Conservation (phyloP, 1,140 invertebrate genomes). For the Drosophila sucinea region DNA sequence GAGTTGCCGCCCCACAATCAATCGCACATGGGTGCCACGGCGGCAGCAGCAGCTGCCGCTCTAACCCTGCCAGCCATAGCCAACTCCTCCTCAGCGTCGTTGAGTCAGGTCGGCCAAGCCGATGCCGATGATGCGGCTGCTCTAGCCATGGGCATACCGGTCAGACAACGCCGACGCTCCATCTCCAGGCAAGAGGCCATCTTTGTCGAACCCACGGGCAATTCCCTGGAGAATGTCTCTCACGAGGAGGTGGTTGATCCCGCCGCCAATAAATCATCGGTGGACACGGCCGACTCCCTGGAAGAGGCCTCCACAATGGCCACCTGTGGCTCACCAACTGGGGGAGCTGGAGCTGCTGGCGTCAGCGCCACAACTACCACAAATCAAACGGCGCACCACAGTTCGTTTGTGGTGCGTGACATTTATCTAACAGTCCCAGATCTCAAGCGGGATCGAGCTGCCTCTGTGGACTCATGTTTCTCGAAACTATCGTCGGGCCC, state of each 20-base stretch:
- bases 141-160: constrained; percentile 65
- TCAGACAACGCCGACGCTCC: constrained; percentile 85
- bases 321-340: constrained; percentile 65
- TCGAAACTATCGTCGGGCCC: constrained; percentile 87
- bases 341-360: constrained; percentile 25
- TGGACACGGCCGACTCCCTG: constrained; percentile 84
- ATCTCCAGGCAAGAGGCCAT: constrained; percentile 92
- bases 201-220: constrained; percentile 88
- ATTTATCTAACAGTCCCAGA: constrained; percentile 93
- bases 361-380: constrained; percentile 3
- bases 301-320: constrained; percentile 82
- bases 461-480: constrained; percentile 92
- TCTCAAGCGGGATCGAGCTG: constrained; percentile 90
- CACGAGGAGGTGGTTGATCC: constrained; percentile 85
- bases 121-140: constrained; percentile 61
- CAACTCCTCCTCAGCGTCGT: constrained; percentile 8
- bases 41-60: constrained; percentile 24
- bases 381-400: constrained; percentile 37
- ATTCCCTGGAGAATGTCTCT: constrained; percentile 86
- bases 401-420: constrained; percentile 85
- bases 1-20: constrained; percentile 74
- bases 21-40: constrained; percentile 31
- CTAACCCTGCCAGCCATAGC: constrained; percentile 33
- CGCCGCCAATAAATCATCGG: constrained; percentile 71
- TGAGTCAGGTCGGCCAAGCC: constrained; percentile 18